Percentiles rank a stretch among this genome's conserved stretches.
Evolutionary conservation across 2,888 invertebrate genomes (phyloP).

Genomic region (Eurois occulta): DNA sequence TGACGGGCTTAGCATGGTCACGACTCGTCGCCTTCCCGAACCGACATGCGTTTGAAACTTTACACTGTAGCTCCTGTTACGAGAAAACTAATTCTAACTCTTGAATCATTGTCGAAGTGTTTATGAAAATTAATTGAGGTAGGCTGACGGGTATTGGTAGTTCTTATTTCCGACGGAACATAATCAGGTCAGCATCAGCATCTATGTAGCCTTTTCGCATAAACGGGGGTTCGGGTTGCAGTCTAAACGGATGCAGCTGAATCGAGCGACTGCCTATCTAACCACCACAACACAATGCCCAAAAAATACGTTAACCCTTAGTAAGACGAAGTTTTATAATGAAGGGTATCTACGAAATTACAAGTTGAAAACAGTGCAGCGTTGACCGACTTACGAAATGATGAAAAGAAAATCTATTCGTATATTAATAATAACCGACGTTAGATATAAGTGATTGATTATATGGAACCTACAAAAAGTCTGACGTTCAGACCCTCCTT

Average conservation of each 20-base stretch:
- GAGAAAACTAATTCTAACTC: slow-evolving; percentile 22
- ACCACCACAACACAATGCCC: not conserved
- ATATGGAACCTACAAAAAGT: slow-evolving; percentile 25
- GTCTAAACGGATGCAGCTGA: not conserved
- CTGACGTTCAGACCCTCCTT: slow-evolving; percentile 4
- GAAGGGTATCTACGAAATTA: not conserved
- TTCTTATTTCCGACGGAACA: not conserved
- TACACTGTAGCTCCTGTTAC: slow-evolving; percentile 69
- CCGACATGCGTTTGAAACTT: slow-evolving; percentile 81
- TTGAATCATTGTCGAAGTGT: slow-evolving; percentile 14
- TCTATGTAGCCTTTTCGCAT: not conserved
- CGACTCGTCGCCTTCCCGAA: slow-evolving; percentile 82
- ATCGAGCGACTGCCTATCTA: not conserved
- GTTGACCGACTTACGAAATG: slow-evolving; percentile 9
- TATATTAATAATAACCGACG: slow-evolving; percentile 1
- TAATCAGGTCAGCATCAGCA: not conserved
- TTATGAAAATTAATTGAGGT: slow-evolving; percentile 38
- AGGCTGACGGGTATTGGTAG: not conserved
- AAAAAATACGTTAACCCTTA: not conserved
- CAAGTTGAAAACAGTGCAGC: not conserved
- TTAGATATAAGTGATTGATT: slow-evolving; percentile 27
- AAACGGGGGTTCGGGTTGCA: not conserved
- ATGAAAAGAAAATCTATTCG: not conserved
- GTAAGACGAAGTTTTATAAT: not conserved
- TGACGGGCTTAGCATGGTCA: slow-evolving; percentile 79